A percentile compares a stretch with the other conserved stretches of the same genome.
Evolutionary conservation across 2,888 invertebrate genomes (phyloP).

Genomic region (Troides aeacus): DNA sequence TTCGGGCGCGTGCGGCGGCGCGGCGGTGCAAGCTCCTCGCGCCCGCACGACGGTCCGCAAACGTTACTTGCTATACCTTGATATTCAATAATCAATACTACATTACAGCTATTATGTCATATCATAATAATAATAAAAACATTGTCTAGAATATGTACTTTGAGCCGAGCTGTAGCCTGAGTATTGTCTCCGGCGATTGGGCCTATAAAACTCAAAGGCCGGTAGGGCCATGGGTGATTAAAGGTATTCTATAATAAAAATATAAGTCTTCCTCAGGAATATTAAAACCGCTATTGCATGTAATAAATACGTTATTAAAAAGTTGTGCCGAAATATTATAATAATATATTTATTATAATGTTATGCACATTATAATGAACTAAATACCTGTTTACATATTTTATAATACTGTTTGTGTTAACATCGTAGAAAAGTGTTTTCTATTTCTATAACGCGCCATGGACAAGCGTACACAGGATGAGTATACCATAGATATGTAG

Average conservation of each 20-base stretch:
- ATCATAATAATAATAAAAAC: neutral
- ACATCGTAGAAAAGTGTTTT: neutral
- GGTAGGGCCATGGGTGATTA: too few relatives aligned
- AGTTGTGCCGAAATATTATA: neutral
- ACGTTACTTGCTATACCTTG: slow-evolving; percentile 54
- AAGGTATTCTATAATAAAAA: too few relatives aligned
- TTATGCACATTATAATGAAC: slow-evolving; percentile 17
- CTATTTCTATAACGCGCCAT: neutral
- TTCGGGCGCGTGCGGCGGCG: slow-evolving; percentile 65
- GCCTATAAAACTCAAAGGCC: too few relatives aligned
- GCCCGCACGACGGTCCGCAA: slow-evolving; percentile 61
- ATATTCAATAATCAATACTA: slow-evolving; percentile 48
- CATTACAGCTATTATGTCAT: slow-evolving; percentile 10
- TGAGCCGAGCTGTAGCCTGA: too few relatives aligned
- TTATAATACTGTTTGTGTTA: neutral
- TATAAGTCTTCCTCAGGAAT: neutral
- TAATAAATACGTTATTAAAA: neutral
- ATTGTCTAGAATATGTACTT: too few relatives aligned
- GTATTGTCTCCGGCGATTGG: too few relatives aligned
- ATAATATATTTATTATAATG: slow-evolving; percentile 12
- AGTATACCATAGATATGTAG: slow-evolving; percentile 2
- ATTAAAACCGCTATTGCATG: neutral
- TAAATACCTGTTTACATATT: neutral
- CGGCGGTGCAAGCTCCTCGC: slow-evolving; percentile 64
- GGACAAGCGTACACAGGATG: slow-evolving; percentile 9